These are phyloP conservation scores for Hylaeus volcanicus DNA, from an alignment of 1,140 invertebrate genomes.

Conservation along the genomic window DNA sequence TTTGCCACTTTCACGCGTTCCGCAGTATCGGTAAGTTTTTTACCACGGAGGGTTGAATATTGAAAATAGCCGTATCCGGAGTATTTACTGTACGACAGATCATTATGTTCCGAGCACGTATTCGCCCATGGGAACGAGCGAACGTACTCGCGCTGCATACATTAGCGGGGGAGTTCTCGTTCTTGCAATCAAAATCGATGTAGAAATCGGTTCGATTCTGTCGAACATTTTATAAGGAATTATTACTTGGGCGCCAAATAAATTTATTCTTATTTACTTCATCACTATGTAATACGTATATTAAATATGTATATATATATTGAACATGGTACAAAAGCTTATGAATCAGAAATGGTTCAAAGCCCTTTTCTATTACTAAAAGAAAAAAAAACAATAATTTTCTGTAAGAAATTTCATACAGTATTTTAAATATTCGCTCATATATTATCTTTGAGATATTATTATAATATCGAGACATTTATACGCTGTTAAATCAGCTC, in stretches of 20 bases:
- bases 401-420: too few relatives aligned
- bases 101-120: constrained; percentile 46
- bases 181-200: constrained; percentile 26
- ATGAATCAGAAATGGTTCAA: too few relatives aligned
- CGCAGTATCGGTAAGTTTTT: background rate
- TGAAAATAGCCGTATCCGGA: constrained; percentile 32
- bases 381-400: too few relatives aligned
- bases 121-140: constrained; percentile 29
- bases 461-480: too few relatives aligned
- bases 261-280: background rate
- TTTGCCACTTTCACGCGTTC: background rate
- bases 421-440: too few relatives aligned
- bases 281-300: too few relatives aligned
- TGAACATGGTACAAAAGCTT: too few relatives aligned
- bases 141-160: constrained; percentile 30
- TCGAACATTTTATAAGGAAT: background rate
- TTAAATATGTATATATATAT: too few relatives aligned
- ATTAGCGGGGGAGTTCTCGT: constrained; percentile 10
- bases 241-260: background rate
- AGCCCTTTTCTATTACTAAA: too few relatives aligned
- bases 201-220: constrained; percentile 19
- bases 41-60: constrained; percentile 1
- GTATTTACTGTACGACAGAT: constrained; percentile 36
- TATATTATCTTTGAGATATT: too few relatives aligned
- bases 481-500: too few relatives aligned